A percentile compares a stretch with the other conserved stretches of the same genome.
phyloP scores from a whole-genome alignment of 64 coral and sea anemone species.

The Dendrophyllia cribrosa region DNA sequence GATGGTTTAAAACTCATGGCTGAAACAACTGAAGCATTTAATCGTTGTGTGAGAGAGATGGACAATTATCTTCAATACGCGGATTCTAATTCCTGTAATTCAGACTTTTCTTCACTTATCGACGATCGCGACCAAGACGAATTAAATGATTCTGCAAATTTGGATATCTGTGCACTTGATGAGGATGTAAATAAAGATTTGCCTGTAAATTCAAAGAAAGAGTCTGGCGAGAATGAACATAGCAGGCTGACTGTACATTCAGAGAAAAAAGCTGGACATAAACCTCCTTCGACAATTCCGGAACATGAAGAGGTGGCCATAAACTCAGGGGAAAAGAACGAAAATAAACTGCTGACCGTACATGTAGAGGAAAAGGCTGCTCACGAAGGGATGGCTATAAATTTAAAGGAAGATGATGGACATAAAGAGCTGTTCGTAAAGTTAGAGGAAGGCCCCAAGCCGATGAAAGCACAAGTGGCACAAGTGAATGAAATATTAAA shows the following conservation, averaged over 20 bases:
- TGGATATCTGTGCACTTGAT: background rate
- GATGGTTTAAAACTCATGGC: background rate
- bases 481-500: background rate
- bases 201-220: background rate
- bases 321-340: background rate
- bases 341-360: background rate
- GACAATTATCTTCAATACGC: background rate
- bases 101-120: background rate
- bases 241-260: background rate
- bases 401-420: background rate
- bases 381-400: background rate
- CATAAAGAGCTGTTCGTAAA: background rate
- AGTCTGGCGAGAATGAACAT: background rate
- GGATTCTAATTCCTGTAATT: background rate
- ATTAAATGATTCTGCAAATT: background rate
- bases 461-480: background rate
- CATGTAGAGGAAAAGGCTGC: background rate
- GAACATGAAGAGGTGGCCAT: background rate
- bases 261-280: background rate
- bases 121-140: background rate
- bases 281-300: too few species aligned
- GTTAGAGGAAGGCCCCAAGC: background rate
- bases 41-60: background rate
- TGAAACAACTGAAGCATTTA: background rate
- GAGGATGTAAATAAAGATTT: background rate